Evolutionary conservation across 2,888 invertebrate species (phyloP), one percentile per base, ranked within the genome.

Genomic region (Melinaea marsaeus): DNA sequence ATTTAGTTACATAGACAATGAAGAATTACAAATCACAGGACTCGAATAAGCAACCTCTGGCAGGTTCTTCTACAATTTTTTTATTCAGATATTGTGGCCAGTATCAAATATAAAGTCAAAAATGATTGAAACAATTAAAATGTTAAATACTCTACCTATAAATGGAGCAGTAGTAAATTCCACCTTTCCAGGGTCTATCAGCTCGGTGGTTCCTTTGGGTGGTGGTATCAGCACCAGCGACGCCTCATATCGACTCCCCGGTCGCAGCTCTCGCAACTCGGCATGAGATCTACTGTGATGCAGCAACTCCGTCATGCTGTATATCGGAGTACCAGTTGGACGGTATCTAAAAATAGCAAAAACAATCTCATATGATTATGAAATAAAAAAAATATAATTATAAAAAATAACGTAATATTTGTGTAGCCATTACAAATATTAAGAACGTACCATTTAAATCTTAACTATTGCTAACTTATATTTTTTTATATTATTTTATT

Each of bases 141-240:
- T 13, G 45, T 55, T 6, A 22, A 5, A 13, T 42, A 34, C 77
- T 85, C 85, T 75, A 94, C 94, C 93, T 76, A 94, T 90, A 85
- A 93, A 92, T 71, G 95, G 92, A 60, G 94, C 86, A 0, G 96
- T 96, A 22, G 92, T 93, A 62, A 96, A 94, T 74, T 94, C 93
- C 2, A 95, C 91, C 77, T 92, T 93, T 47, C 92, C 92, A 37
- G 94, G 93, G 46, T 95, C 94, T n/a, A 93, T 92, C 2, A 97
- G 86, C 72, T 97, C 96, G 0, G 95, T 95, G 33, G 92, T 92
- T 69, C 96, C 94, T 13, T 95, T 94, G 0, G 95, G 93, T 67
- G 97, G 95, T 0, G 97, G 97, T 62, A 97, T 95, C 67, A 97
- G 94, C 67, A 94, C 94, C 48, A 98, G 92, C 0, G 96, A 95